Base-by-base conservation (phyloP, 2,113 vertebrate genomes). In the Ochotona curzoniae region DNA sequence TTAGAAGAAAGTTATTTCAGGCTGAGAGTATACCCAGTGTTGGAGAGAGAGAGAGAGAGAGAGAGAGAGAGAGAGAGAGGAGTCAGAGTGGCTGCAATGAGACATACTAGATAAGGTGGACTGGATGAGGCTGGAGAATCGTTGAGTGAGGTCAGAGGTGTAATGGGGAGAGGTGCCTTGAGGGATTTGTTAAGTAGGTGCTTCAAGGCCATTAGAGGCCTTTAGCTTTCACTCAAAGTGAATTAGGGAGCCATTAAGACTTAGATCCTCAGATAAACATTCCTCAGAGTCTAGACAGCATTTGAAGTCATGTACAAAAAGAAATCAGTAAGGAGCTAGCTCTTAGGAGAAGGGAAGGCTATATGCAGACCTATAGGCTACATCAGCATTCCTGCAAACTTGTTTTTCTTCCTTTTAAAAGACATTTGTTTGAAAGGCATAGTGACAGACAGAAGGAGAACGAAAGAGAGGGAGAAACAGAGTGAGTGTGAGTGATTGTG, bases 101-200 rank as follows among this genome's bases (percentile, higher is more conserved):
- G 21, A 17, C 26, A 49, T 7, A 61, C 8, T 28, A 28, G 1
- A 44, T 44, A 44, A 44, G 38, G 38, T 44, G 38, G 38, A 44
- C 38, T 44, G 38, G 38, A 44, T 44, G 38, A 44, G 13, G 1
- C 9, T n/a, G 23, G 12, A 61, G 30, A 91, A 38, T 11, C 17
- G 5, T 2, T 26, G 20, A 23, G 25, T 54, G 57, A 88, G 6
- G 30, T 82, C 7, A 30, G 51, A 87, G 70, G 30, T 1, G 3
- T 44, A 18, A 64, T 7, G 21, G 25, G 8, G 20, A 3, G 0
- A 67, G 7, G 2, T 1, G 21, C 4, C 23, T 25, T 2, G 4
- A 69, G 14, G 2, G 28, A 80, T 14, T 2, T 12, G 30, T 47
- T 28, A 5, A 13, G 21, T 18, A 8, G 28, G 4, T 32, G 60